phyloP scores from a whole-genome alignment of 2,113 vertebrate genomes.

The Microtus richardsoni region DNA sequence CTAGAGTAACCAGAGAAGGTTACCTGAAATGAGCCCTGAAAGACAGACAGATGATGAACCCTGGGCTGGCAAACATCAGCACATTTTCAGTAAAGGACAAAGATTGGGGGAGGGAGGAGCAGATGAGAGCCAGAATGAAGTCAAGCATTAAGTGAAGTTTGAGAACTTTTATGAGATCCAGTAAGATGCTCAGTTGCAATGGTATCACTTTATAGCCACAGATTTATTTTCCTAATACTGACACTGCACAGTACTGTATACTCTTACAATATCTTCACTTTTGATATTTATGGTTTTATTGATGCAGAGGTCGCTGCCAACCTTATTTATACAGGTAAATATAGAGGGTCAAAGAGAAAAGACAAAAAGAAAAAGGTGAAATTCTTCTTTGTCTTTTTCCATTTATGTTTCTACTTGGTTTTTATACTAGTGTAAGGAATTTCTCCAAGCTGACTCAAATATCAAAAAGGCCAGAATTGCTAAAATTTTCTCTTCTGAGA shows the following conservation, averaged over 20 bases:
- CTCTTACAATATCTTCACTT: neutral
- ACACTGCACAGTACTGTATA: neutral
- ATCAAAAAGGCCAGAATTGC: conserved; percentile 47
- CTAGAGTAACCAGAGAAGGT: neutral
- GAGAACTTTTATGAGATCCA: neutral
- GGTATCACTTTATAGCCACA: conserved; percentile 4
- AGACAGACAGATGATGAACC: neutral
- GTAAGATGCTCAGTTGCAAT: neutral
- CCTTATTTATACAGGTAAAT: conserved; percentile 35
- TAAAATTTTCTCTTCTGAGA: conserved; percentile 59
- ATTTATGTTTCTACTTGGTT: neutral
- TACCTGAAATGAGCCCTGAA: neutral
- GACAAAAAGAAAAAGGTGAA: neutral
- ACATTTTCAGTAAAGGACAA: neutral
- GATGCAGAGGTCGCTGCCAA: neutral
- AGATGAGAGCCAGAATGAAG: neutral
- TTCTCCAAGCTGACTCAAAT: conserved; percentile 58
- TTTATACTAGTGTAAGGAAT: conserved; percentile 50
- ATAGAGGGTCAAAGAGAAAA: conserved; percentile 25
- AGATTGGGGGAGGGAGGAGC: neutral
- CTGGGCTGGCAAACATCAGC: neutral
- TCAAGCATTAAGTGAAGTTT: neutral
- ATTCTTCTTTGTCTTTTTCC: conserved; percentile 30
- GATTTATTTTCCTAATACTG: neutral
- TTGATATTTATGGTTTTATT: conserved; percentile 8